Evolutionary conservation across 30 jellyfish, hydroid and myxozoan species (phyloP).

Genomic region (Chrysaora quinquecirrha): DNA sequence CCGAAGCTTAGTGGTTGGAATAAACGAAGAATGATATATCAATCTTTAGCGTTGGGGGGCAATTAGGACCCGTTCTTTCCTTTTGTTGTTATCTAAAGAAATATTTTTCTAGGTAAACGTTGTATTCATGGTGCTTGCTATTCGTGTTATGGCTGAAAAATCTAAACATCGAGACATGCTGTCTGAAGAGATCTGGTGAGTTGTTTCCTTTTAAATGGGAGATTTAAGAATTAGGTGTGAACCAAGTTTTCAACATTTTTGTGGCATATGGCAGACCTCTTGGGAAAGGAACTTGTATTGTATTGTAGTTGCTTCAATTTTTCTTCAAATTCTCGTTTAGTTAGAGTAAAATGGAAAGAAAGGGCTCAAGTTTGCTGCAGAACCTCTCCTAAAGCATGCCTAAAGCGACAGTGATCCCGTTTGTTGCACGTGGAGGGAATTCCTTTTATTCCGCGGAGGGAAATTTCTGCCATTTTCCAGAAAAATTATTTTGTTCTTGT

Average conservation of each 20-base stretch:
- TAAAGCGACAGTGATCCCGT: too few species aligned
- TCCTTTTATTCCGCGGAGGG: too few species aligned
- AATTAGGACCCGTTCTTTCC: too few species aligned
- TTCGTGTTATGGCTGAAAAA: constrained; percentile 63
- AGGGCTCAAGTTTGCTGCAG: not conserved
- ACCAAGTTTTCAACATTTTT: not conserved
- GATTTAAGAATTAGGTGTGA: not conserved
- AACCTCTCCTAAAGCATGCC: too few species aligned
- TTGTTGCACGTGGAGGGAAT: too few species aligned
- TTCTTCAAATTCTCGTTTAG: not conserved
- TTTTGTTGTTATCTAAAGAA: not conserved
- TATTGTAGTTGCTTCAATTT: not conserved
- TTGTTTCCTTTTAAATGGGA: not conserved
- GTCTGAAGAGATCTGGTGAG: constrained; percentile 74
- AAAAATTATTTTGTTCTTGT: too few species aligned
- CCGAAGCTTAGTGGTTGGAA: not conserved
- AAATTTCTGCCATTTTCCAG: too few species aligned
- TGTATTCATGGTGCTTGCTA: constrained; percentile 55
- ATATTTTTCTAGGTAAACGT: constrained; percentile 49
- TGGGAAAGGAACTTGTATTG: not conserved
- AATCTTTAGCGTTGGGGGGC: too few species aligned
- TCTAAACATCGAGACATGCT: constrained; percentile 54
- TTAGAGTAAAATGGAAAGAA: not conserved
- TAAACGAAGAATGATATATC: not conserved
- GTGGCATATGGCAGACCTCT: not conserved